These are phyloP conservation scores for Bombus soroeensis DNA, from an alignment of 1,140 invertebrate genomes.

Conservation along the genomic window DNA sequence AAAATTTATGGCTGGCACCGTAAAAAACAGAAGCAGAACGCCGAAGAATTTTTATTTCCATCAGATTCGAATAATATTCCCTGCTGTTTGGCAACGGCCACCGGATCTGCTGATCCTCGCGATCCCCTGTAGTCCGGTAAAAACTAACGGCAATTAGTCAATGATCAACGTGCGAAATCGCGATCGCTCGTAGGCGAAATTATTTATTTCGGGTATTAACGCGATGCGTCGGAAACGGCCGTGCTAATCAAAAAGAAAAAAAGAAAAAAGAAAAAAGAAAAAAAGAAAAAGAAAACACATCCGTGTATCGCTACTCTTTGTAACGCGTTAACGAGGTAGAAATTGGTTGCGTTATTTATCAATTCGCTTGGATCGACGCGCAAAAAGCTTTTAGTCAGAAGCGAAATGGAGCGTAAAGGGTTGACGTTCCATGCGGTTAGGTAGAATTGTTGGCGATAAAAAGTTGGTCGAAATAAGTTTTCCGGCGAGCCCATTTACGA, in stretches of 20 bases:
- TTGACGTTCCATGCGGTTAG: slow-evolving; percentile 12
- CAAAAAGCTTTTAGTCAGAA: not conserved
- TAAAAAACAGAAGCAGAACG: slow-evolving; percentile 68
- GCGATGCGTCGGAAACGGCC: too few relatives aligned
- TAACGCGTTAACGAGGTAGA: not conserved
- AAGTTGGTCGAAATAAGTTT: slow-evolving; percentile 41
- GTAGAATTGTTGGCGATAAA: slow-evolving; percentile 33
- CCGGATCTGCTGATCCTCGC: not conserved
- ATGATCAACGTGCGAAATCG: not conserved
- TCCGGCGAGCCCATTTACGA: slow-evolving; percentile 52
- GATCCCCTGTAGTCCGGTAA: not conserved
- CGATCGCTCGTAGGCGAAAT: too few relatives aligned
- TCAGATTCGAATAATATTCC: slow-evolving; percentile 31
- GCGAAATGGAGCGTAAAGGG: not conserved
- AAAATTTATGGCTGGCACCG: slow-evolving; percentile 71
- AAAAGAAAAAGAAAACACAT: not conserved
- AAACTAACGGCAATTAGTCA: not conserved
- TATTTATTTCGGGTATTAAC: too few relatives aligned
- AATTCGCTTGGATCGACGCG: not conserved
- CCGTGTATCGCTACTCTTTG: not conserved
- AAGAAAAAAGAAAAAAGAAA: rapidly evolving
- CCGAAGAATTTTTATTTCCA: slow-evolving; percentile 71
- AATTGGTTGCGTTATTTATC: not conserved
- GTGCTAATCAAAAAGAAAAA: not conserved
- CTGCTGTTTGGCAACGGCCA: not conserved